phyloP scores from a whole-genome alignment of 2,797 vertebrate species.

The Staurois parvus region DNA sequence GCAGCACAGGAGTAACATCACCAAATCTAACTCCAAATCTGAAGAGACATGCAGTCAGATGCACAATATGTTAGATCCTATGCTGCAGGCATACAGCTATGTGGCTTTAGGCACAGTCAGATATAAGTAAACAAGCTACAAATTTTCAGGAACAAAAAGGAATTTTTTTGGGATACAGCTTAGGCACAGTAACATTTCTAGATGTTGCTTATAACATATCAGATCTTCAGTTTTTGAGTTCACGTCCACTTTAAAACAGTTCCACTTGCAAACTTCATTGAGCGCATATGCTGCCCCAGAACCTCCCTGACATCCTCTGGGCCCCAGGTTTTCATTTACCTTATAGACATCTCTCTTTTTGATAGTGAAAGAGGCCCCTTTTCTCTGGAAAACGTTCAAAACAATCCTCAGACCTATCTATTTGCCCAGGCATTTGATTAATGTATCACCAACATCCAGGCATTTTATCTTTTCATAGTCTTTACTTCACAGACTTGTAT shows the following conservation, averaged over 20 bases:
- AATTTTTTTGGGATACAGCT: no score
- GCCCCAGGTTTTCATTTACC: conserved; percentile 16
- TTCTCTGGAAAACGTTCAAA: conserved; percentile 42
- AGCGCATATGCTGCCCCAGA: conserved; percentile 22
- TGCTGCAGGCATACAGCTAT: no score
- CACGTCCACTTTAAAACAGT: not conserved
- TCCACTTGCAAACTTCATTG: not conserved
- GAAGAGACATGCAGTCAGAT: no score
- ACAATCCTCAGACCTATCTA: conserved; percentile 40
- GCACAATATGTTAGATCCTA: no score
- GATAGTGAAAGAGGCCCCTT: conserved; percentile 37
- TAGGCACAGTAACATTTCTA: no score
- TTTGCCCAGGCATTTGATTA: conserved; percentile 42
- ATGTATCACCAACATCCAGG: conserved; percentile 23
- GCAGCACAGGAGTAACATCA: no score
- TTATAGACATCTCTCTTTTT: conserved; percentile 28
- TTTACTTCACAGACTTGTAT: not conserved
- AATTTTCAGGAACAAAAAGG: no score
- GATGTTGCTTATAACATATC: no score
- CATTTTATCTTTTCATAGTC: conserved; percentile 27
- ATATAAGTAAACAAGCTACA: no score
- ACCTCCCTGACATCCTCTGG: conserved; percentile 40
- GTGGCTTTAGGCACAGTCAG: no score
- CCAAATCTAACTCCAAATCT: no score
- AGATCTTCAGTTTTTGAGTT: no score